Evolutionary conservation across 2,888 invertebrate genomes (phyloP), one percentile per base, ranked within the genome.

Genomic region (Bruchidius siliquastri): DNA sequence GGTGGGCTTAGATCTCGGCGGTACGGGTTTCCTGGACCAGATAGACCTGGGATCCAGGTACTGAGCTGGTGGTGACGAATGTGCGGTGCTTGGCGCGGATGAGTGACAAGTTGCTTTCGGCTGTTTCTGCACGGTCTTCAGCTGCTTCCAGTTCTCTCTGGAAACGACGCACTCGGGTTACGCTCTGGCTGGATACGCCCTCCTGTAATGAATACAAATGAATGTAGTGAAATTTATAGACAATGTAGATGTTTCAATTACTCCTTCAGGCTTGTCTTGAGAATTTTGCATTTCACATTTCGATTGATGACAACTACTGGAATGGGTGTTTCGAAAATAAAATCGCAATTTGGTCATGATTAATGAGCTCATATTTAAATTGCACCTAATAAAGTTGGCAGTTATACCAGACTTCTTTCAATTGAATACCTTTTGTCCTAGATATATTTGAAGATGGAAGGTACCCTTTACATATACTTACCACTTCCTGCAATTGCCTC

Each of bases 1-100:
- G 67, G 76, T 30, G 67, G 78, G 80, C 80, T 84, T 85, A 84
- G 72, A 83, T 84, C 80, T 85, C 83, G 78, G 84, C 82, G 77
- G 84, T 83, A 83, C 90, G 93, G 87, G 93, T 92, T 89, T 95
- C 95, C 89, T 95, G 94, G 81, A 96, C 95, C 87, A 96, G 90
- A 89, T 95, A 95, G 83, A 96, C 95, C 89, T 94, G 94, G 85
- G 95, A 95, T 84, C 96, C 96, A 88, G 96, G 96, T 84, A 96
- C 94, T 82, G 94, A 92, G 87, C 94, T 95, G 87, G 96, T 96
- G 90, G 96, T 96, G 85, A 97, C 96, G 89, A 97, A 97, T 87
- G 96, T 96, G 90, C 98, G 96, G 91, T 98, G 98, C 91, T 98
- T 98, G 89, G 98, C 96, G 85, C 98, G 94, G 90, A 98, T 97